Base-by-base conservation (phyloP, 2,888 invertebrate genomes). In the Pterostichus madidus region DNA sequence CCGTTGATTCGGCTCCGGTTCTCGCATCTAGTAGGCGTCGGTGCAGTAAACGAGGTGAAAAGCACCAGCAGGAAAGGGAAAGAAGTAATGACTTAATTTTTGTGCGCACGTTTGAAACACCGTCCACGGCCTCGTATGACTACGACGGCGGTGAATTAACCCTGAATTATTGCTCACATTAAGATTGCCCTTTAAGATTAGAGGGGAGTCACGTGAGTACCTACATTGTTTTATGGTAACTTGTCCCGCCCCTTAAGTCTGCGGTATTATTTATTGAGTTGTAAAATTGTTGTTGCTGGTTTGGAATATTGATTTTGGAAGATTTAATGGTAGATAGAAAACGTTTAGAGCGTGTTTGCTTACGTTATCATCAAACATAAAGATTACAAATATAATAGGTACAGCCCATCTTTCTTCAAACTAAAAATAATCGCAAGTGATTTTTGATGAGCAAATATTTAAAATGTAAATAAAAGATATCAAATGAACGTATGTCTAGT, bases 121-220 rank as follows among this genome's bases (percentile, higher is more conserved):
- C 17, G 31, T 46, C 71, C 44, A 10, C 13, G 35, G 80, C 32
- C 68, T 46, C 24, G 46, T 61, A 53, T 77, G 53, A 77, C 56
- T 56, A 17, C 39, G 78, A 35, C 46, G 61, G 39, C 10, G 61
- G 61, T 61, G 78, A 78, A 79, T 79, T 79, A 79, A 32, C 59
- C 75, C 52, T 81, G 81, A 81, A 59, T 81, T 81, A 81, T 81
- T 81, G 75, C 61, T 56, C 75, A 32, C 81, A 81, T 81, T 81
- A 81, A 81, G 81, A 81, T 81, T 61, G 81, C 61, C 81, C 81
- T 81, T 81, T 75, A 59, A 81, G 81, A 81, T 81, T 81, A 81
- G 11, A 13, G 35, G 53, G 53, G 31, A 64, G 79, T 64, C 79
- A 79, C 79, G 79, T 79, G 64, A 68, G 4, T 15, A 15, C 39